Evolutionary conservation across 2,113 vertebrate genomes (phyloP), one percentile per base, ranked within the genome.

Genomic region (Hemicordylus capensis): DNA sequence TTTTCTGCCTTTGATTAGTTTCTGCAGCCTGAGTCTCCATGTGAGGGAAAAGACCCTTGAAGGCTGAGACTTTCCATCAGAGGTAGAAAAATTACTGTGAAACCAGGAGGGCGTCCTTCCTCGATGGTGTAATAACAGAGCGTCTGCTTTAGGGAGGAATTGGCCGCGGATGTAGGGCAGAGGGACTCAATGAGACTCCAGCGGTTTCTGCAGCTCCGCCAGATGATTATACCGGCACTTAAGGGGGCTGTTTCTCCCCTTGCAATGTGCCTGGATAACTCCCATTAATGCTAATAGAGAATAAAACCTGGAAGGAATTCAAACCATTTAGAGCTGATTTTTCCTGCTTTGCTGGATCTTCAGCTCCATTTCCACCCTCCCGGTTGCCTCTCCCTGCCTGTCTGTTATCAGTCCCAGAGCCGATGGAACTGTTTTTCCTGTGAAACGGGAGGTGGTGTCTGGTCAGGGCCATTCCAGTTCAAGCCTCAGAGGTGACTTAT

Each of bases 141-240:
- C 14, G 24, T 22, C n/a, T 0, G 0, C 24, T 7, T 14, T 1
- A 1, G 56, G 69, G 76, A 85, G 51, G 73, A 1, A 0, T 10
- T 10, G 1, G 80, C 76, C 19, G 76, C 69, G 46, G 58, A 2
- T 11, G 78, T 58, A 80, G n/a, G 4, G 9, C 46, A 8, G 46
- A 76, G 34, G 0, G 0, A 67, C 77, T 75, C 0, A 9, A 7
- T 12, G 80, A 83, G 75, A 58, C 24, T 0, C 28, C 2, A 14
- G 0, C 22, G 2, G 10, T 44, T 51, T 7, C 76, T 19, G 34
- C 2, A 34, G 3, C 22, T 46, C 22, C 1, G 12, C 0, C 0
- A 4, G 42, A 19, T 24, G 31, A 64, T 76, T 17, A 17, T 10
- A 9, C 4, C 78, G 9, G 54, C 61, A 15, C 48, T 79, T 58